A percentile compares a stretch with the other conserved stretches of the same genome.
phyloP scores from a whole-genome alignment of 2,888 invertebrate species.

The Platynereis dumerilii region DNA sequence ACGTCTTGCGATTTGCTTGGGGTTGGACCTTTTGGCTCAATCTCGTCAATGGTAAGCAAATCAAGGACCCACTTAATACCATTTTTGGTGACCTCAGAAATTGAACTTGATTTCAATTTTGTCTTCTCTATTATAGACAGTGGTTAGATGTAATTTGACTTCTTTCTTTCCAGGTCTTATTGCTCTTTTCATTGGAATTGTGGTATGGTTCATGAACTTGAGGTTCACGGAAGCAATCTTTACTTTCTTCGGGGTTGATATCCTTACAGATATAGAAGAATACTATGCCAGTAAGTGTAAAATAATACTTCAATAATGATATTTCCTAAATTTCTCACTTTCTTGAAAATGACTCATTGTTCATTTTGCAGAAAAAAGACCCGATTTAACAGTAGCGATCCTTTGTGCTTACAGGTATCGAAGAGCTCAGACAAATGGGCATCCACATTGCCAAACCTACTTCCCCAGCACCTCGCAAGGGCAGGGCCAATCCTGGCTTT shows the following conservation, averaged over 20 bases:
- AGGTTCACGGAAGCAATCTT: conserved; percentile 90
- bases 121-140: background rate
- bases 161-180: conserved; percentile 71
- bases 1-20: conserved; percentile 63
- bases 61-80: background rate
- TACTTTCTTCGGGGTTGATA: conserved; percentile 85
- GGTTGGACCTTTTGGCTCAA: conserved; percentile 69
- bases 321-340: no score
- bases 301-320: no score
- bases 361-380: no score
- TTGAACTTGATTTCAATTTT: no score
- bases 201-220: conserved; percentile 83
- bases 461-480: no score
- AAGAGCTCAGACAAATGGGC: no score
- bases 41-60: conserved; percentile 65
- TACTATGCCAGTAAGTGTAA: conserved; percentile 28
- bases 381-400: no score
- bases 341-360: no score
- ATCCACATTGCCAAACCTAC: no score
- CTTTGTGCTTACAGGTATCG: no score
- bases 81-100: no score
- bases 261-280: conserved; percentile 24
- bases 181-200: conserved; percentile 78
- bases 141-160: background rate
- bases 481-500: no score